These are phyloP conservation scores for Eupithecia insigniata DNA, from an alignment of 2,888 invertebrate species.

Conservation along the genomic window DNA sequence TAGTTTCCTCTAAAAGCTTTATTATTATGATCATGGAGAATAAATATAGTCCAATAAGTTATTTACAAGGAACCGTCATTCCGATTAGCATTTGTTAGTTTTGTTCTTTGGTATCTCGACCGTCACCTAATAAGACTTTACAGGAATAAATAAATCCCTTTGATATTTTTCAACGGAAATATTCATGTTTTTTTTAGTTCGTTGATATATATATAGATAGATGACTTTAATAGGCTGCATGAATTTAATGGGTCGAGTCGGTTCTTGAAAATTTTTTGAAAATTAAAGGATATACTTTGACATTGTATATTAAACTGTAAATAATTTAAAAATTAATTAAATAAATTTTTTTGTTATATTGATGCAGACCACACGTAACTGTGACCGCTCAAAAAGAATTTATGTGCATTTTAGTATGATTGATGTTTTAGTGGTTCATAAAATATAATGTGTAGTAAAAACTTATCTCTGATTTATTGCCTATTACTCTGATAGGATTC, in stretches of 20 bases:
- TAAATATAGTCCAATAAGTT: background rate
- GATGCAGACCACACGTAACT: conserved; percentile 42
- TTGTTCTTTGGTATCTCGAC: background rate
- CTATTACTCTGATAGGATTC: conserved; percentile 18
- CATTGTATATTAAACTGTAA: conserved; percentile 23
- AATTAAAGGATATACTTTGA: conserved; percentile 11
- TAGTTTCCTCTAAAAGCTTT: background rate
- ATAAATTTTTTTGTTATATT: conserved; percentile 32
- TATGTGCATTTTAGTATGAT: conserved; percentile 65
- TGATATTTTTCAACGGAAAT: background rate
- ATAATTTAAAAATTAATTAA: too few relatives aligned
- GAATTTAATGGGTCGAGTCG: background rate
- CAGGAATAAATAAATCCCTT: background rate
- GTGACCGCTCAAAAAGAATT: conserved; percentile 63
- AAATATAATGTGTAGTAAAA: conserved; percentile 66
- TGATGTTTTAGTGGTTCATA: conserved; percentile 60
- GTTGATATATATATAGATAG: too few relatives aligned
- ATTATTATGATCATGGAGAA: background rate
- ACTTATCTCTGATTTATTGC: conserved; percentile 39
- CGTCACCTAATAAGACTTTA: background rate
- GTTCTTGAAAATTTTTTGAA: too few relatives aligned
- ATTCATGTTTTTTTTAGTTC: background rate
- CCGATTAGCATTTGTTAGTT: background rate
- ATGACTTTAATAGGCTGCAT: background rate
- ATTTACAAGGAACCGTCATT: background rate